phyloP scores from a whole-genome alignment of 2,113 vertebrate species.

The Brachypteracias leptosomus region DNA sequence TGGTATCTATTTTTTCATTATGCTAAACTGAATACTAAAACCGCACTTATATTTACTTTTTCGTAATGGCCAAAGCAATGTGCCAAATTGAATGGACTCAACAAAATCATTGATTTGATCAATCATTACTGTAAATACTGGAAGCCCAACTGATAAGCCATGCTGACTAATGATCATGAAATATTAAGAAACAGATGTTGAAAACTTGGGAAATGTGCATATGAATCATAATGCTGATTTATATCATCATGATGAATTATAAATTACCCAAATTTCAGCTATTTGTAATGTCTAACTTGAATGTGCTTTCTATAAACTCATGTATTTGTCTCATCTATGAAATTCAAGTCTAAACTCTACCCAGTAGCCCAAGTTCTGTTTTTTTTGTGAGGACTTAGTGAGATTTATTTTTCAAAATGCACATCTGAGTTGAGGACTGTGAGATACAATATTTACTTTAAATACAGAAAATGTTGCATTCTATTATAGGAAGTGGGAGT shows the following conservation, averaged over 20 bases:
- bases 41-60: not conserved
- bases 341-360: not conserved
- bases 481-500: not conserved
- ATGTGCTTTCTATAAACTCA: not conserved
- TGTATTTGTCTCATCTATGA: not conserved
- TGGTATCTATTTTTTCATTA: not conserved
- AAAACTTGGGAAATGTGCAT: not conserved
- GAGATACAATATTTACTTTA: not conserved
- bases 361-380: not conserved
- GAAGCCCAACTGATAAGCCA: not conserved
- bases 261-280: not conserved
- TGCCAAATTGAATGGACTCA: not conserved
- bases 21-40: not conserved
- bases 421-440: not conserved
- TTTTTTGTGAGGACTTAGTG: not conserved
- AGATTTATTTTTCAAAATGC: not conserved
- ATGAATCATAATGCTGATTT: not conserved
- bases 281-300: not conserved
- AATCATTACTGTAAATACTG: not conserved
- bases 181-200: not conserved
- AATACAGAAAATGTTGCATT: not conserved
- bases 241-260: not conserved
- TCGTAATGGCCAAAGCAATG: not conserved
- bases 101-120: not conserved
- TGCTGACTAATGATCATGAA: not conserved